phyloP scores from a whole-genome alignment of 2,888 invertebrate genomes.

The Lapara coniferarum region DNA sequence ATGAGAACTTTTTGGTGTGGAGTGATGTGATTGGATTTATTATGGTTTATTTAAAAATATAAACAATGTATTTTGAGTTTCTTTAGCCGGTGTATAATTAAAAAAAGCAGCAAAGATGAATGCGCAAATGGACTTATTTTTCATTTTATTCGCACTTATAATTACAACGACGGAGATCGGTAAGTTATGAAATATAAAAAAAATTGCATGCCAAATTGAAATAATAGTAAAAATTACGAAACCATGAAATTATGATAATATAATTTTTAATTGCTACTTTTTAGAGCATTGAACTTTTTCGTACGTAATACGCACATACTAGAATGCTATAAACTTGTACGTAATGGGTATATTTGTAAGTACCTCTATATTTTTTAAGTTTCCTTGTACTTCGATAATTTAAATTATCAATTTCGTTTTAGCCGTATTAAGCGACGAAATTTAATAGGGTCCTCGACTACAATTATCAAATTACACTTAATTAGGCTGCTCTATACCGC shows the following conservation, averaged over 20 bases:
- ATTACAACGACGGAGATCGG: conserved; percentile 56
- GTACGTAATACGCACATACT: neutral
- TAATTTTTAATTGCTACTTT: conserved; percentile 4
- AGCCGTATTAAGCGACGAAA: neutral
- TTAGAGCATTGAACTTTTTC: conserved; percentile 22
- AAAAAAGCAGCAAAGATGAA: conserved; percentile 61
- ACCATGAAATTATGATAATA: conserved; percentile 4
- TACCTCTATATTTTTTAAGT: neutral
- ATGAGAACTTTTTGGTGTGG: conserved; percentile 23
- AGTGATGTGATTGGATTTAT: conserved; percentile 17
- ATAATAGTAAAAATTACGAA: neutral
- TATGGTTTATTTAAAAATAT: conserved; percentile 35
- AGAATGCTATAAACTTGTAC: neutral
- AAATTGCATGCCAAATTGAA: neutral
- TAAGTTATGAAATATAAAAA: conserved; percentile 49
- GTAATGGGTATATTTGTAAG: neutral
- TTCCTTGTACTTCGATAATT: neutral
- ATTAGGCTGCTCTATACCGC: conserved; percentile 11
- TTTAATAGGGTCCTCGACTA: conserved; percentile 16
- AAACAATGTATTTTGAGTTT: conserved; percentile 35
- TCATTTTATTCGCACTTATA: conserved; percentile 61
- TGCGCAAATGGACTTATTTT: conserved; percentile 59
- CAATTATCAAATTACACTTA: conserved; percentile 19
- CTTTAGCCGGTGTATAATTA: conserved; percentile 43
- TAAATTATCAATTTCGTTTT: neutral